A percentile compares a stretch with the other conserved stretches of the same genome.
phyloP scores from a whole-genome alignment of 2,113 vertebrate species.

The Zosterops japonicus region DNA sequence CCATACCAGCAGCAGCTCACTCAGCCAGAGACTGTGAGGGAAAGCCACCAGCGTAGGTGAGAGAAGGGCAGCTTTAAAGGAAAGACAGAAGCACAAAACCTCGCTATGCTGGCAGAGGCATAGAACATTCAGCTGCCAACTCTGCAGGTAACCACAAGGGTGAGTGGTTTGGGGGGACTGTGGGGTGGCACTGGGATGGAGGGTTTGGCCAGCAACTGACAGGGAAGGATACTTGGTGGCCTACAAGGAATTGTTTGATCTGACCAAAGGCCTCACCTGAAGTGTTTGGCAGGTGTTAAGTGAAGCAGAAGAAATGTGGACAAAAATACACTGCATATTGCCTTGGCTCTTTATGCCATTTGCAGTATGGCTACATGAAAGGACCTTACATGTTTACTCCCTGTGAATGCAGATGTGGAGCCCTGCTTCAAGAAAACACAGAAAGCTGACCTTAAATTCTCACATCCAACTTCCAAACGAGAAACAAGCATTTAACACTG shows the following conservation, averaged over 20 bases:
- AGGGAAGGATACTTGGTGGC: background rate
- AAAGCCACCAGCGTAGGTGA: background rate
- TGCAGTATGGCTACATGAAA: background rate
- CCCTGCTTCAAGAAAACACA: background rate
- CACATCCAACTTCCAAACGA: background rate
- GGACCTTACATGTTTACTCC: background rate
- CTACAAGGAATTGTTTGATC: background rate
- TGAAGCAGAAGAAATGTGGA: background rate
- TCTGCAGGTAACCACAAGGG: background rate
- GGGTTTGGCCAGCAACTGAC: background rate
- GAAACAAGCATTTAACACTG: background rate
- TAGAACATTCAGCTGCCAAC: background rate
- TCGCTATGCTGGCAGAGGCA: fast-evolving
- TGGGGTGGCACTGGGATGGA: background rate
- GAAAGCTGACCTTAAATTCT: background rate
- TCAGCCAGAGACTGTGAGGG: background rate
- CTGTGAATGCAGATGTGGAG: background rate
- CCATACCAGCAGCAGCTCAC: background rate
- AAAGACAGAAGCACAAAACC: background rate
- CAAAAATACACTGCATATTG: background rate
- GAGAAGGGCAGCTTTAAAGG: background rate
- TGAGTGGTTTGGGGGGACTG: background rate
- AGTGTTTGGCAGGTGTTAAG: background rate
- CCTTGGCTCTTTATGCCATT: background rate
- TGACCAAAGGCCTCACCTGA: background rate